Evolutionary conservation across 2,113 vertebrate species (phyloP).

Genomic region (Steatornis caripensis): DNA sequence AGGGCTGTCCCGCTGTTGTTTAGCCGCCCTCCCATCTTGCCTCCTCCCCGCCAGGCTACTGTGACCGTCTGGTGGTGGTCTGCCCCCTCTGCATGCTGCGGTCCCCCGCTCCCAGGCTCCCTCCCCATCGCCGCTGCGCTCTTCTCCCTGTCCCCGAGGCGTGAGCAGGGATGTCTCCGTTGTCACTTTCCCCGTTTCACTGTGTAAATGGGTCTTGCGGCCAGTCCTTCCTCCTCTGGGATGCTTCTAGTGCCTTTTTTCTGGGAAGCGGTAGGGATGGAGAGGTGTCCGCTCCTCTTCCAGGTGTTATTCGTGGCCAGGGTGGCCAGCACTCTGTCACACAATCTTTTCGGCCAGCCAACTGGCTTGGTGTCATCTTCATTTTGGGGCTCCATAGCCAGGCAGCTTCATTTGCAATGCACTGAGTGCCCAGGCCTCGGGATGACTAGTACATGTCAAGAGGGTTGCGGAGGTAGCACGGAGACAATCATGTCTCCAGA

Average conservation of each 20-base stretch:
- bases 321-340: fast-evolving
- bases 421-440: no score
- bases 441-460: background rate
- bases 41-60: background rate
- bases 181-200: background rate
- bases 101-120: fast-evolving
- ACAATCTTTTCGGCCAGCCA: fast-evolving
- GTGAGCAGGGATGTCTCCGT: background rate
- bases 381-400: no score
- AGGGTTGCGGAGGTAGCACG: fast-evolving
- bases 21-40: background rate
- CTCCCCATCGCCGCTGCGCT: background rate
- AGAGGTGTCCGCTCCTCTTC: background rate
- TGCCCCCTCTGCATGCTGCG: background rate
- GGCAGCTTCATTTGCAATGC: no score
- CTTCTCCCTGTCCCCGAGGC: background rate
- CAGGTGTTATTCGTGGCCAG: fast-evolving
- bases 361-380: no score
- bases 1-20: background rate
- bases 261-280: background rate
- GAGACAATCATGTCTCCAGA: fast-evolving
- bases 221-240: background rate
- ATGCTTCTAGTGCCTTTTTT: background rate
- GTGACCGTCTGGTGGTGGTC: background rate
- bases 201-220: background rate